phyloP scores from a whole-genome alignment of 2,113 vertebrate genomes.

The Atlantisia rogersi region DNA sequence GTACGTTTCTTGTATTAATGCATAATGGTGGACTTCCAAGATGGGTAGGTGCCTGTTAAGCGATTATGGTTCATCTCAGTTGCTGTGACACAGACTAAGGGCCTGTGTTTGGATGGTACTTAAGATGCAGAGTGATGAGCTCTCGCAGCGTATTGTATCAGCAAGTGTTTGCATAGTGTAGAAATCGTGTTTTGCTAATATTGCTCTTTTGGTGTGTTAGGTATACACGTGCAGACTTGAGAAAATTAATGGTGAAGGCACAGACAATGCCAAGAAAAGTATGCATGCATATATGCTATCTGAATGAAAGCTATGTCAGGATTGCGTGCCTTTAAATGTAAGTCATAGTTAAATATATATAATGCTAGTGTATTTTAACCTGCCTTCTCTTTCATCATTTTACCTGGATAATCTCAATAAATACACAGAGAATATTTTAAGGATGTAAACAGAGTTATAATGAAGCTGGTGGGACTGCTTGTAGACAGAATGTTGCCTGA shows the following conservation, averaged over 20 bases:
- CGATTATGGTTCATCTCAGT: neutral
- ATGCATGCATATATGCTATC: rapidly evolving
- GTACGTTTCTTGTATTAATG: neutral
- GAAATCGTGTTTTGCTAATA: neutral
- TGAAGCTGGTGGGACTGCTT: neutral
- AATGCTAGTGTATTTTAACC: neutral
- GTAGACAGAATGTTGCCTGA: neutral
- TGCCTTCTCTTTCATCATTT: neutral
- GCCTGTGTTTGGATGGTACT: neutral
- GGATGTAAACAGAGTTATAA: neutral
- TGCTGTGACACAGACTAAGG: neutral
- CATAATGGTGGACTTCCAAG: neutral
- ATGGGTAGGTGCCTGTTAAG: neutral
- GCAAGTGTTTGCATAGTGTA: neutral
- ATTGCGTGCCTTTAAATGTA: neutral
- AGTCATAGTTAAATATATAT: neutral
- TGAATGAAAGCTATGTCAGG: neutral
- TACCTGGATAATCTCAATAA: neutral
- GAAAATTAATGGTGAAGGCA: neutral
- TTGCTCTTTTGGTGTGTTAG: neutral
- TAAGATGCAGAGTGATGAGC: neutral
- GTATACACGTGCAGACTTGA: rapidly evolving
- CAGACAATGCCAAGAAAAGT: neutral
- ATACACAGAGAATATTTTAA: neutral
- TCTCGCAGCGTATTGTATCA: neutral